Percentiles rank a stretch among this genome's conserved stretches.
phyloP scores from a whole-genome alignment of 2,113 vertebrate genomes.

The Tupaia tana region DNA sequence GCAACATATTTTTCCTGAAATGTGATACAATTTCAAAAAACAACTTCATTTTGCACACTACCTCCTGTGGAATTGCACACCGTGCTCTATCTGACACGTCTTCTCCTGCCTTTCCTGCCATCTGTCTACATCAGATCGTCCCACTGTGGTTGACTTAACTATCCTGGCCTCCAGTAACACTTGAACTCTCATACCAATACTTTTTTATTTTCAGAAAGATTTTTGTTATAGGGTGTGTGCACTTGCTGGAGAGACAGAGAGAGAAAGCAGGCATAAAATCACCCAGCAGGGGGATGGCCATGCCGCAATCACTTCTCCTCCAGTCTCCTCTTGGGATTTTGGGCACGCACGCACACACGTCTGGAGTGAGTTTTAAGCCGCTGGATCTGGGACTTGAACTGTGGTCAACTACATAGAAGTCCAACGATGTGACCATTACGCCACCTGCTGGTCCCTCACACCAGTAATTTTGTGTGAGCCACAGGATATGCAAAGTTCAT shows the following conservation, averaged over 20 bases:
- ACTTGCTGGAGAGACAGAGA: too few relatives aligned
- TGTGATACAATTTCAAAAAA: not conserved
- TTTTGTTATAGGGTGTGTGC: too few relatives aligned
- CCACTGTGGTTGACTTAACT: not conserved
- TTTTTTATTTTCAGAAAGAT: too few relatives aligned
- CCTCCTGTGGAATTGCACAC: not conserved
- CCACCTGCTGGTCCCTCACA: not conserved
- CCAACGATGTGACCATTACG: too few relatives aligned
- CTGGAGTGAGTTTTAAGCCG: too few relatives aligned
- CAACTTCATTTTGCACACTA: not conserved
- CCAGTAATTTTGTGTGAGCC: not conserved
- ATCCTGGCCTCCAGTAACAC: not conserved
- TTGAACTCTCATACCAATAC: not conserved
- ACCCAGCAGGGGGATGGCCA: too few relatives aligned
- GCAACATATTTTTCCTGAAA: not conserved
- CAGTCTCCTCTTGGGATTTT: too few relatives aligned
- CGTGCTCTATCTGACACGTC: not conserved
- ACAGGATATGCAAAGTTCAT: not conserved
- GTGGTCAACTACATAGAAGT: too few relatives aligned
- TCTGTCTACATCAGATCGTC: not conserved
- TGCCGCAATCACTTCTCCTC: too few relatives aligned
- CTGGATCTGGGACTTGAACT: too few relatives aligned
- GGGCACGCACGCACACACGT: too few relatives aligned
- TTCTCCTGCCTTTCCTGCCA: not conserved
- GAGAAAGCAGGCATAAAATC: too few relatives aligned